phyloP scores from a whole-genome alignment of 2,797 vertebrate genomes.

The Amblyopsis hoosieri region DNA sequence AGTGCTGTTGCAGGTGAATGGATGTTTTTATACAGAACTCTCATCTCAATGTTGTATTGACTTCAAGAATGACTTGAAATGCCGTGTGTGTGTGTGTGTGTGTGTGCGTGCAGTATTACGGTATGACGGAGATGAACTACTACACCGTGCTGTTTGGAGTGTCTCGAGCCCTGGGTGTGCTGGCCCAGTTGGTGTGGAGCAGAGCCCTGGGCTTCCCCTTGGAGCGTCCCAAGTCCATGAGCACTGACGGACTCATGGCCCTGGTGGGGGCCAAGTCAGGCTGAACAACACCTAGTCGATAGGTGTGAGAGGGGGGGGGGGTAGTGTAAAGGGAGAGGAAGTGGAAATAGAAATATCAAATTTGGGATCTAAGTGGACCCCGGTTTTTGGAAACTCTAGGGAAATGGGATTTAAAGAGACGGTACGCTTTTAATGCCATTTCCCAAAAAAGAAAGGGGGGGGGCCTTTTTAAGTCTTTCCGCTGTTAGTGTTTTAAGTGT shows the following conservation, averaged over 20 bases:
- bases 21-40: too few species aligned
- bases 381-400: constrained; percentile 58
- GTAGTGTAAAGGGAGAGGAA: constrained; percentile 58
- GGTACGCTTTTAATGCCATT: constrained; percentile 75
- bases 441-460: constrained; percentile 43
- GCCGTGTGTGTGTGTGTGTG: not conserved
- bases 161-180: constrained; percentile 89
- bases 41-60: not conserved
- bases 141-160: constrained; percentile 97
- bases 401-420: constrained; percentile 75
- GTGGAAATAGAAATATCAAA: constrained; percentile 48
- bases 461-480: constrained; percentile 59
- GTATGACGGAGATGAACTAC: constrained; percentile 98
- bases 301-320: constrained; percentile 36
- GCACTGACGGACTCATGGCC: constrained; percentile 91
- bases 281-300: constrained; percentile 62
- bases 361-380: constrained; percentile 56
- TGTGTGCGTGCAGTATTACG: constrained; percentile 85
- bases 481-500: constrained; percentile 34
- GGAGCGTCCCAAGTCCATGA: constrained; percentile 97
- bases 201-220: constrained; percentile 92
- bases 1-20: constrained; percentile 91
- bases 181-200: constrained; percentile 95
- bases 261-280: constrained; percentile 89
- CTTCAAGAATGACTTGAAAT: not conserved